Evolutionary conservation across 2,113 vertebrate genomes (phyloP).

Genomic region (Gavialis gangeticus): DNA sequence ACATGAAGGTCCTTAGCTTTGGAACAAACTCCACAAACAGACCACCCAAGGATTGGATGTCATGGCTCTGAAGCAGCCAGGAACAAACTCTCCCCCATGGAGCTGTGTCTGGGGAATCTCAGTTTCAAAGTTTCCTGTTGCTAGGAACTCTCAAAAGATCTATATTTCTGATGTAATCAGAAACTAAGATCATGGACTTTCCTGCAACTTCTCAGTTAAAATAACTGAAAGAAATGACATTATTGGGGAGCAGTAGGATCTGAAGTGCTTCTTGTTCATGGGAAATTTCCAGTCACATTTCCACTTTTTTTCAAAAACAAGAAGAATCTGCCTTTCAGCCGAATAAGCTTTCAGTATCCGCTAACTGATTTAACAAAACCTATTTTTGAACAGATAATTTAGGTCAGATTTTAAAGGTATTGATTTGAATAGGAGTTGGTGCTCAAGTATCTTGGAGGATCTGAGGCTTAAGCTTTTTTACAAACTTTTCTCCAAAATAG

Average conservation of each 20-base stretch:
- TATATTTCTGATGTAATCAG: no score
- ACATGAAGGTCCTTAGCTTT: no score
- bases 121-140: background rate
- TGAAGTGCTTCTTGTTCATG: background rate
- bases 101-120: background rate
- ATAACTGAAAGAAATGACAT: no score
- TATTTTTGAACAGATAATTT: no score
- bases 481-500: background rate
- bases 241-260: background rate
- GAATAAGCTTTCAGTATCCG: no score
- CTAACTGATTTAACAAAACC: no score
- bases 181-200: no score
- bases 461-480: background rate
- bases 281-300: background rate
- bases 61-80: accelerated
- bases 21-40: no score
- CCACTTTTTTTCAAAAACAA: no score
- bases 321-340: no score
- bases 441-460: accelerated
- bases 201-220: no score
- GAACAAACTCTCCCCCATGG: background rate
- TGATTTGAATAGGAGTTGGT: background rate
- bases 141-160: background rate
- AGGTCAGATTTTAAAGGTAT: background rate
- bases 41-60: background rate